phyloP scores from a whole-genome alignment of 2,888 invertebrate genomes.

The Sarcophaga variegata region DNA sequence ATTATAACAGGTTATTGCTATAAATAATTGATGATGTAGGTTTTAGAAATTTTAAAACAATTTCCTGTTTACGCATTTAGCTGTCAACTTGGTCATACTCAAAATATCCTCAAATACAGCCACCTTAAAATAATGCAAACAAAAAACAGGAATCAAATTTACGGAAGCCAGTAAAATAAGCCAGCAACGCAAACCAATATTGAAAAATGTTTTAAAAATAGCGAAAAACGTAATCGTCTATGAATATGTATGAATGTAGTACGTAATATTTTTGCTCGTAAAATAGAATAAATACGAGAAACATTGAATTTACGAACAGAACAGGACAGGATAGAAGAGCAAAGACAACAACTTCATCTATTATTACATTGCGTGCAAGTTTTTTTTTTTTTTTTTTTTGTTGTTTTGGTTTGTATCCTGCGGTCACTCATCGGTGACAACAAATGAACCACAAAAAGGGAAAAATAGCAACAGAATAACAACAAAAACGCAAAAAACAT shows the following conservation, averaged over 20 bases:
- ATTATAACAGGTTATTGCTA: no score
- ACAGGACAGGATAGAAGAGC: background rate
- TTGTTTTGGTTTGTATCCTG: conserved; percentile 57
- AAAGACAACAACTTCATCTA: conserved; percentile 19
- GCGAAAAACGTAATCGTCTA: conserved; percentile 4
- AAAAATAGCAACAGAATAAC: background rate
- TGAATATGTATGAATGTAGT: conserved; percentile 36
- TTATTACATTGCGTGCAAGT: conserved; percentile 50
- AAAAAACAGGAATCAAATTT: background rate
- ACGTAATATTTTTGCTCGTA: background rate
- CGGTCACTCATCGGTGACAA: conserved; percentile 69
- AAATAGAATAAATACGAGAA: conserved; percentile 13
- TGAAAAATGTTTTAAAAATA: background rate
- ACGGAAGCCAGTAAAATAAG: background rate
- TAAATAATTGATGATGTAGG: no score
- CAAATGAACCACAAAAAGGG: conserved; percentile 72
- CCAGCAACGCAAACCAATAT: background rate
- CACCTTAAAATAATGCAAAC: background rate
- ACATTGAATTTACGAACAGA: background rate
- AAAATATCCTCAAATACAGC: background rate
- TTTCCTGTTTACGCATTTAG: no score
- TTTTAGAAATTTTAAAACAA: no score
- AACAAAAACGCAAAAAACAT: background rate
- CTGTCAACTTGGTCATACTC: no score
- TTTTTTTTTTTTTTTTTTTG: no score